These are phyloP conservation scores for Toxostoma redivivum DNA, from an alignment of 2,113 vertebrate species.

Conservation along the genomic window DNA sequence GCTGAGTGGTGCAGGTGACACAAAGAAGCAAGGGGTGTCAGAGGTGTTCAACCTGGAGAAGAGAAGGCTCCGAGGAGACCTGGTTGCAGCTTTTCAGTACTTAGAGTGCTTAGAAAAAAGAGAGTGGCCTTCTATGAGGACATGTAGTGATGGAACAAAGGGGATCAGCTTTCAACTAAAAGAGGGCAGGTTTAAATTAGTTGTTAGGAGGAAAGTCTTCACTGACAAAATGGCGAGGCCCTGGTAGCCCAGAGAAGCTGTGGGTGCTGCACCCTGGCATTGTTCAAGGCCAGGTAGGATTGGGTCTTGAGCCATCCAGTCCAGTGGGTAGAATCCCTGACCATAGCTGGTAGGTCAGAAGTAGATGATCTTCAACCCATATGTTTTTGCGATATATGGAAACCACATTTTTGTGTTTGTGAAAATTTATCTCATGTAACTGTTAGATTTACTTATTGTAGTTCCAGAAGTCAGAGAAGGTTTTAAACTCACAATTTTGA, in stretches of 20 bases:
- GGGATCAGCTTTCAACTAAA: neutral
- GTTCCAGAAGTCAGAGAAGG: neutral
- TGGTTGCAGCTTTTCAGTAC: neutral
- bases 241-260: neutral
- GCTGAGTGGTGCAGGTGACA: neutral
- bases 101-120: neutral
- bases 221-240: neutral
- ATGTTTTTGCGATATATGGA: neutral
- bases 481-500: neutral
- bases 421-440: neutral
- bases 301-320: neutral
- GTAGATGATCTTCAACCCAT: neutral
- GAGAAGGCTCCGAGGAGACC: neutral
- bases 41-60: neutral
- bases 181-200: neutral
- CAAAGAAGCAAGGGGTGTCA: neutral
- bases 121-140: neutral
- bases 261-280: neutral
- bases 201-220: neutral
- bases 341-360: rapidly evolving
- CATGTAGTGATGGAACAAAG: neutral
- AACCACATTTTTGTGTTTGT: neutral
- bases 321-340: neutral
- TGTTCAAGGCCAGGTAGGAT: neutral
- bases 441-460: neutral